These are phyloP conservation scores for Paramisgurnus dabryanus DNA, from an alignment of 2,113 vertebrate genomes.

Conservation along the genomic window DNA sequence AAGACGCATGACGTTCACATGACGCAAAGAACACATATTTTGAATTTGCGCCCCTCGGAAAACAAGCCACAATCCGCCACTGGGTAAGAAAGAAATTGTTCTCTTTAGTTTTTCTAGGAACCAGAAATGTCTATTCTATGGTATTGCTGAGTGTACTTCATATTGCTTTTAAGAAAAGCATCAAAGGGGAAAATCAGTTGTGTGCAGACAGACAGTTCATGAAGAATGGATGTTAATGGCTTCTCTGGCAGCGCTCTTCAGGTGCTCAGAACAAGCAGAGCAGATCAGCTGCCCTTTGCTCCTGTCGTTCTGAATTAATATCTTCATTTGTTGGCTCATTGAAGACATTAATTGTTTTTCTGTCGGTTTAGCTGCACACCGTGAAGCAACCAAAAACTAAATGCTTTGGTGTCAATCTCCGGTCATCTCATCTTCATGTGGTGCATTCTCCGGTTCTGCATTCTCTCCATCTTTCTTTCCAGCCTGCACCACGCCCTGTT, in stretches of 20 bases:
- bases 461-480: neutral
- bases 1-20: too few relatives aligned
- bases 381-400: conserved; percentile 28
- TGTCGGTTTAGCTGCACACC: conserved; percentile 36
- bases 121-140: too few relatives aligned
- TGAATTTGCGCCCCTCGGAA: too few relatives aligned
- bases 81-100: too few relatives aligned
- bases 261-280: conserved; percentile 16
- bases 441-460: conserved; percentile 10
- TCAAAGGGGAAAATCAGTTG: too few relatives aligned
- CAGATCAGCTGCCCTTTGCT: conserved; percentile 36
- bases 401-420: neutral
- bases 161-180: too few relatives aligned
- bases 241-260: neutral
- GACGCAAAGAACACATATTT: too few relatives aligned
- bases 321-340: conserved; percentile 52
- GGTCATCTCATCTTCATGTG: neutral
- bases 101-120: too few relatives aligned
- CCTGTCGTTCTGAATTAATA: conserved; percentile 49
- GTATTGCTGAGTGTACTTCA: too few relatives aligned
- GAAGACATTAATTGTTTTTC: conserved; percentile 54
- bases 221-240: conserved; percentile 7
- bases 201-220: too few relatives aligned
- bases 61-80: too few relatives aligned
- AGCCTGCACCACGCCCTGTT: neutral